Evolutionary conservation across 2,797 vertebrate genomes (phyloP), one percentile per base, ranked within the genome.

Genomic region (Brachyalestes nurse): DNA sequence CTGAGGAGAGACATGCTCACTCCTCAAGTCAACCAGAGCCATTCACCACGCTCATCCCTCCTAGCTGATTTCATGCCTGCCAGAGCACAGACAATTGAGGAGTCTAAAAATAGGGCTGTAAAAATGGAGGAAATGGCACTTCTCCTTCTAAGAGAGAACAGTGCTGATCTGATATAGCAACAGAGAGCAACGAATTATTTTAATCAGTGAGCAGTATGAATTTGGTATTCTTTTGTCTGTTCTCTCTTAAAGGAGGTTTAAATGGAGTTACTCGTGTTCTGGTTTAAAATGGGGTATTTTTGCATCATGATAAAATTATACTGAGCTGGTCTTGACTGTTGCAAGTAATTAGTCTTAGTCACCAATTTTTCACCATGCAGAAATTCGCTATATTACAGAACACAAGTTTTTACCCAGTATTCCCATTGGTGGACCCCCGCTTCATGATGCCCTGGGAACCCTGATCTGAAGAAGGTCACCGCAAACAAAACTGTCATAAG

Each of bases 41-140:
- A 67, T 77, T 61, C 79, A 49, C 17, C 34, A 51, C 66, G n/a
- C 57, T 74, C 47, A 70, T 64, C 72, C 53, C 38, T 74, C 61
- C 47, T 70, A 21, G 75, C 51, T 71, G 64, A 78, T 84, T 79
- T 84, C 76, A 81, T 12, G 71, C 58, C 66, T 79, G 65, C 66
- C 71, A 72, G 73, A 81, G 65, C 65, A 81, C 71, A 81, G 71
- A 81, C 75, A 75, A 84, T 75, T 70, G 65, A 78, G 21, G 47
- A 78, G 57, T 74, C 71, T 78, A 78, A 82, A 78, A 82, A 82
- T 82, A 78, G 76, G 47, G 45, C 13, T n/a, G 34, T 60, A 78
- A 62, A 73, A 78, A 60, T 64, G 21, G 55, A 34, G 21, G 45
- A 69, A 78, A 67, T 78, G 64, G 55, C 38, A 47, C 19, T 71